Percentiles rank a stretch among this genome's conserved stretches.
Conservation (phyloP, 2,797 vertebrate genomes). For the Myiotriccus ornatus region DNA sequence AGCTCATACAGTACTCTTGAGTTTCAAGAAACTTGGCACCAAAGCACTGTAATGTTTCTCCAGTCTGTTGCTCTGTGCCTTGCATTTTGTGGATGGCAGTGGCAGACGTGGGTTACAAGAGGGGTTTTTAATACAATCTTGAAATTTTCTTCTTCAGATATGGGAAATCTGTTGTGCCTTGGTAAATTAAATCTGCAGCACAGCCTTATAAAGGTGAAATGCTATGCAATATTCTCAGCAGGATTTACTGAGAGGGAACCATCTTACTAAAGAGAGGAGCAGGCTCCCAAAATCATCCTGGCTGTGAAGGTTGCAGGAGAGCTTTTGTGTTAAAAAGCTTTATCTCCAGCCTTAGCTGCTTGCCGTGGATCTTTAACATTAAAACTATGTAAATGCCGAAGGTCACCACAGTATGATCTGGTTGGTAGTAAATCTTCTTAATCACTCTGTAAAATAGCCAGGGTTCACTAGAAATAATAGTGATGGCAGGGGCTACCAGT, state of each 20-base stretch:
- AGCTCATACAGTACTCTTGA: background rate
- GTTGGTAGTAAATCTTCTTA: background rate
- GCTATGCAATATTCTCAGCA: background rate
- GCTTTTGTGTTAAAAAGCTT: background rate
- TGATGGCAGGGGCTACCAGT: background rate
- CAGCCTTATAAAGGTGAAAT: background rate
- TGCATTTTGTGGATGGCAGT: background rate
- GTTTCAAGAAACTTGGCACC: background rate
- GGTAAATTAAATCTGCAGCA: background rate
- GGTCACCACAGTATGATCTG: background rate
- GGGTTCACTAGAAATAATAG: background rate
- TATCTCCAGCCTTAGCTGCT: background rate
- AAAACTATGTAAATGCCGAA: constrained; percentile 3
- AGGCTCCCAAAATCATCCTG: background rate
- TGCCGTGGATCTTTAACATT: background rate
- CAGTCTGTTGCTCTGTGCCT: accelerated
- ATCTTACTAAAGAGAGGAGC: background rate
- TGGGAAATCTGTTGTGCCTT: background rate
- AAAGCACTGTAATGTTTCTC: background rate
- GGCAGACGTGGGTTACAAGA: background rate
- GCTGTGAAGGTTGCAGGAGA: background rate
- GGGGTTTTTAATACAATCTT: background rate
- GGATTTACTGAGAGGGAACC: background rate
- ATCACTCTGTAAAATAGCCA: background rate
- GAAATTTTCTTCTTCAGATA: background rate